Evolutionary conservation across 2,888 invertebrate species (phyloP).

Genomic region (Catotricha subobsoleta): DNA sequence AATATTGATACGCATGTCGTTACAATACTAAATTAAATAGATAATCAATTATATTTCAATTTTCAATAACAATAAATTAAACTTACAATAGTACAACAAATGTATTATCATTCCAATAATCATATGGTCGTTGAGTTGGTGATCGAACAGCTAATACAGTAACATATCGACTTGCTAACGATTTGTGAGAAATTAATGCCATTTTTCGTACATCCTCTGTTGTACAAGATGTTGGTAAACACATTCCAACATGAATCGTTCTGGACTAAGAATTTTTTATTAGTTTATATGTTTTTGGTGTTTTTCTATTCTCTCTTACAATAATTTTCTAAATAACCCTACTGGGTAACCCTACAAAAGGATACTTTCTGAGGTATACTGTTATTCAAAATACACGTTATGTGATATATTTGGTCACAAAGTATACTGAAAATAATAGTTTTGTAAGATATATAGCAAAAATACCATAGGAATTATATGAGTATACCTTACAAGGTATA

Average conservation of each 20-base stretch:
- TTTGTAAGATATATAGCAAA: constrained; percentile 5
- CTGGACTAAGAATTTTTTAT: constrained; percentile 46
- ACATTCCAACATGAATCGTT: constrained; percentile 54
- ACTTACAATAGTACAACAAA: constrained; percentile 53
- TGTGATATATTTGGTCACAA: no score
- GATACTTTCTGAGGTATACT: no score
- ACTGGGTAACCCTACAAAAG: no score
- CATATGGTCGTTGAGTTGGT: constrained; percentile 45
- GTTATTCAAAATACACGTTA: no score
- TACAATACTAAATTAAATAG: constrained; percentile 29
- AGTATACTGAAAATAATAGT: no score
- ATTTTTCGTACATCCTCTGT: constrained; percentile 41
- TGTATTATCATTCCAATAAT: constrained; percentile 46
- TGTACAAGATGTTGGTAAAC: constrained; percentile 51
- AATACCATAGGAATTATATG: background rate
- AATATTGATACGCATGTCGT: constrained; percentile 34
- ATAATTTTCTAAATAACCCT: no score
- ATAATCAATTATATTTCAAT: background rate
- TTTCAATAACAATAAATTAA: constrained; percentile 4
- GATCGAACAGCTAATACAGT: constrained; percentile 47
- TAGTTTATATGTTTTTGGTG: no score
- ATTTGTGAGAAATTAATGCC: constrained; percentile 35
- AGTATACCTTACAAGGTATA: no score
- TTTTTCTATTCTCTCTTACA: no score
- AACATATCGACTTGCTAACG: constrained; percentile 31